phyloP scores from a whole-genome alignment of 2,888 invertebrate species.

The Patella pellucida region DNA sequence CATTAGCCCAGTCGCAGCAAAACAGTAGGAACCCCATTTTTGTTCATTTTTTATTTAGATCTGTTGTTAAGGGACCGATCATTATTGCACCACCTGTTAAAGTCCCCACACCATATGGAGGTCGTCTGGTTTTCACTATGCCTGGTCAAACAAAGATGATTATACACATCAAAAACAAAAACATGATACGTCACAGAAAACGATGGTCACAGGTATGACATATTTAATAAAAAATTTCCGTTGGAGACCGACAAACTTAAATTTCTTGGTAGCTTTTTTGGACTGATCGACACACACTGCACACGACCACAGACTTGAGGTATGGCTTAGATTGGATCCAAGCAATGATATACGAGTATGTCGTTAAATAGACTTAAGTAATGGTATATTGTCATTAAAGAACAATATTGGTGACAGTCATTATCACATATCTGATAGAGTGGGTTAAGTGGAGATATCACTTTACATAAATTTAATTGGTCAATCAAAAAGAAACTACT shows the following conservation, averaged over 20 bases:
- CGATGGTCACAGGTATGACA: constrained; percentile 92
- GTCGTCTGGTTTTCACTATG: constrained; percentile 91
- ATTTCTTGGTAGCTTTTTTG: not conserved
- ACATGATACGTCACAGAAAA: constrained; percentile 96
- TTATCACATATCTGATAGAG: no score
- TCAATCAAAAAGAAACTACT: no score
- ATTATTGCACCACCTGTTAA: constrained; percentile 92
- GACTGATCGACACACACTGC: not conserved
- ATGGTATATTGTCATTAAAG: no score
- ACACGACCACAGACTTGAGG: not conserved
- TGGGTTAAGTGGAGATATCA: no score
- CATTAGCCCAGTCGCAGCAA: no score
- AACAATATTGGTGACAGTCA: no score
- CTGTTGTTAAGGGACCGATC: constrained; percentile 92
- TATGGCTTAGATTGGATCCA: no score
- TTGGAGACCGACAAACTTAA: not conserved
- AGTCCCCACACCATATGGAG: constrained; percentile 96
- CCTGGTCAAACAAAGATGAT: constrained; percentile 98
- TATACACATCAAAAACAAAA: constrained; percentile 96
- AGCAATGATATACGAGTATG: no score
- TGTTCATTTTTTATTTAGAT: constrained; percentile 46
- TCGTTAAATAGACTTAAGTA: no score
- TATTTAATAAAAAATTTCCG: not conserved
- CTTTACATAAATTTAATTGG: no score
- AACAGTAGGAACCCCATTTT: no score